A percentile compares a stretch with the other conserved stretches of the same genome.
These are phyloP conservation scores for Rhabdomys pumilio DNA, from an alignment of 2,797 vertebrate genomes.

Conservation along the genomic window DNA sequence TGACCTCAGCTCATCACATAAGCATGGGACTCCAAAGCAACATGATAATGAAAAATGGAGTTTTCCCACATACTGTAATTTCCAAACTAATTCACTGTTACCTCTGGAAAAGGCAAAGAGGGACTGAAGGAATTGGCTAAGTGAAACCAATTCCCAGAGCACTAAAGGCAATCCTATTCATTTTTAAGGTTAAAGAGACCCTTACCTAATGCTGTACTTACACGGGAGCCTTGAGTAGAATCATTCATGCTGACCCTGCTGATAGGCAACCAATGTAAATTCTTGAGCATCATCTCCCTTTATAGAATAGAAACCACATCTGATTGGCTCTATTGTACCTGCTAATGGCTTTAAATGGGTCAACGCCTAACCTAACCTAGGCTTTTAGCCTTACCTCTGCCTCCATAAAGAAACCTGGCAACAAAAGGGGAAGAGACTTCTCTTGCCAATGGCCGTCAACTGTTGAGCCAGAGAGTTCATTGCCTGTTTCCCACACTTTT, in stretches of 20 bases:
- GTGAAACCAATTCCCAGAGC: not conserved
- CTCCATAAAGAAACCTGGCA: not conserved
- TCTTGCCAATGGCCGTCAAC: slow-evolving; percentile 46
- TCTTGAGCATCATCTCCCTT: not conserved
- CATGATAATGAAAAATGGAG: not conserved
- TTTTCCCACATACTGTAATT: not conserved
- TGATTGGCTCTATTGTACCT: slow-evolving; percentile 14
- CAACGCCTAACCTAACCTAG: not conserved
- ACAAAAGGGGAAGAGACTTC: slow-evolving; percentile 33
- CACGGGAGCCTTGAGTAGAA: slow-evolving; percentile 21
- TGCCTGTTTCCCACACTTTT: not conserved
- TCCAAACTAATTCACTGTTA: not conserved
- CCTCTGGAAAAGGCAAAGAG: not conserved
- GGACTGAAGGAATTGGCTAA: not conserved
- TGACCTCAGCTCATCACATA: not conserved
- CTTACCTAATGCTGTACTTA: not conserved
- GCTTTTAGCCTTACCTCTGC: not conserved
- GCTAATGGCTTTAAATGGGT: not conserved
- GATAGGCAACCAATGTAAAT: not conserved
- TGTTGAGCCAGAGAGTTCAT: slow-evolving; percentile 10
- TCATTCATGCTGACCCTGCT: slow-evolving; percentile 45
- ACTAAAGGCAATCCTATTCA: not conserved
- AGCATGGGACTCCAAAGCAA: not conserved
- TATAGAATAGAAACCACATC: not conserved
- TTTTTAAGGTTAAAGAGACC: not conserved